Conservation (phyloP, 2,888 invertebrate genomes). For the Quadriops clusia region DNA sequence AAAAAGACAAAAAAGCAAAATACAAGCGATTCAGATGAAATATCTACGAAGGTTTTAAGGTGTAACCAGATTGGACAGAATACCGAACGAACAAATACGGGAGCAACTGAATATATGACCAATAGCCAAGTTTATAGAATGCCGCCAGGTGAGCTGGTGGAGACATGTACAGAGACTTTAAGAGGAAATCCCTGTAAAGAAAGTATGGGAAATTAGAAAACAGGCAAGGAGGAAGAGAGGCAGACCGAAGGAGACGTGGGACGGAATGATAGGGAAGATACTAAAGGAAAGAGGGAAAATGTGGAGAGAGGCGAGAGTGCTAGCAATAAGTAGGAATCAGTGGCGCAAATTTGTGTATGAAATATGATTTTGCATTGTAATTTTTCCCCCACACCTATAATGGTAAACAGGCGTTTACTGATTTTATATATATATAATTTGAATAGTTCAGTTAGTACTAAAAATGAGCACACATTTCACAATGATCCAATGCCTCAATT, state of each 20-base stretch:
- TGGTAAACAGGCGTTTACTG: too few species aligned
- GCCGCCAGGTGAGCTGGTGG: conserved; percentile 8
- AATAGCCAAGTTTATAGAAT: conserved; percentile 1
- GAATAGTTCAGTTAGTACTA: too few species aligned
- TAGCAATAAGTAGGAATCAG: conserved; percentile 1
- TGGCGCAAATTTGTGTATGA: conserved; percentile 3
- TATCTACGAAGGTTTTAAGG: conserved; percentile 6
- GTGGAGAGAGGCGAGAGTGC: conserved; percentile 2
- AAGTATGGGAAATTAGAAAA: conserved; percentile 4
- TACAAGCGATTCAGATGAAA: conserved; percentile 5
- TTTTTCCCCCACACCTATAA: too few species aligned
- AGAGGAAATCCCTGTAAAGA: background rate
- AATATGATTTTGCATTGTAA: too few species aligned
- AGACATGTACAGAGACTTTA: conserved; percentile 8
- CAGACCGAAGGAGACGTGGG: conserved; percentile 7
- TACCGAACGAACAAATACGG: conserved; percentile 6
- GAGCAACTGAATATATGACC: conserved; percentile 1
- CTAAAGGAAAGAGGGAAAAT: conserved; percentile 3
- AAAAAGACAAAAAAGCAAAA: conserved; percentile 4
- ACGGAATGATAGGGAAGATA: conserved; percentile 1
- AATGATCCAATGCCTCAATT: too few species aligned
- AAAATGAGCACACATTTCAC: too few species aligned
- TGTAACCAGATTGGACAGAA: conserved; percentile 5
- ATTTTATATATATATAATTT: too few species aligned
- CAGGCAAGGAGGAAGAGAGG: conserved; percentile 6